A percentile compares a stretch with the other conserved stretches of the same genome.
Conservation (phyloP, 2,113 vertebrate genomes). For the Megalops atlanticus region DNA sequence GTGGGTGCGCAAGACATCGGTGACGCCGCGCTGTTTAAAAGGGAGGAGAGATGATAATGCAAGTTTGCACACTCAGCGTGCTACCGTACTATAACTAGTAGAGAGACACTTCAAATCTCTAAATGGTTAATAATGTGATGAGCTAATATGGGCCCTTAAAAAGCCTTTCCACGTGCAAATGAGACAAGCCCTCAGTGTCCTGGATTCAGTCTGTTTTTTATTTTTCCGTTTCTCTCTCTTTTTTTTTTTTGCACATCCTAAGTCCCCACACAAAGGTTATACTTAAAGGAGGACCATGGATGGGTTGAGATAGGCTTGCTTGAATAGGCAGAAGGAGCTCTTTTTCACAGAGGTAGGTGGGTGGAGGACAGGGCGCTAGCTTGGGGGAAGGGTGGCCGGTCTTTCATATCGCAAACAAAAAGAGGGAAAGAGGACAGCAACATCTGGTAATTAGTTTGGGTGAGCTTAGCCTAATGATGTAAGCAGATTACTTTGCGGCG, state of each 20-base stretch:
- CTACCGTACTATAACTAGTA: constrained; percentile 82
- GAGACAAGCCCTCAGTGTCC: constrained; percentile 89
- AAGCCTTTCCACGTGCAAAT: constrained; percentile 84
- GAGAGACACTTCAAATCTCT: constrained; percentile 78
- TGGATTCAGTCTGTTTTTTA: constrained; percentile 78
- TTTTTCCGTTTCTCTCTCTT: constrained; percentile 68
- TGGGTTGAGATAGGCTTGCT: constrained; percentile 72
- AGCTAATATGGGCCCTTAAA: constrained; percentile 84
- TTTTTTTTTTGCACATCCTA: constrained; percentile 86
- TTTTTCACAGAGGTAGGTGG: constrained; percentile 71
- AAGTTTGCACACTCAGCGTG: constrained; percentile 66
- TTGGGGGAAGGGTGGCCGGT: constrained; percentile 48
- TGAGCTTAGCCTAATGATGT: constrained; percentile 96
- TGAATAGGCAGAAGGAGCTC: constrained; percentile 78
- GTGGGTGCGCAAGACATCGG: constrained; percentile 43
- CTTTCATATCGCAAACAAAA: constrained; percentile 48
- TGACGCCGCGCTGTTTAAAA: constrained; percentile 44
- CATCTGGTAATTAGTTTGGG: constrained; percentile 98
- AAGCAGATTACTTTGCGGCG: constrained; percentile 93
- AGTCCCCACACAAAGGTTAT: constrained; percentile 85
- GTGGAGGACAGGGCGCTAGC: constrained; percentile 82
- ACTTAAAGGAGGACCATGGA: constrained; percentile 67
- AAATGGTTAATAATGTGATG: constrained; percentile 94
- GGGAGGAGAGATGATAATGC: constrained; percentile 49
- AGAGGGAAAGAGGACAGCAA: constrained; percentile 79